These are phyloP conservation scores for Zoanthus sociatus DNA, from an alignment of 92 coral and sea anemone species.

Conservation along the genomic window DNA sequence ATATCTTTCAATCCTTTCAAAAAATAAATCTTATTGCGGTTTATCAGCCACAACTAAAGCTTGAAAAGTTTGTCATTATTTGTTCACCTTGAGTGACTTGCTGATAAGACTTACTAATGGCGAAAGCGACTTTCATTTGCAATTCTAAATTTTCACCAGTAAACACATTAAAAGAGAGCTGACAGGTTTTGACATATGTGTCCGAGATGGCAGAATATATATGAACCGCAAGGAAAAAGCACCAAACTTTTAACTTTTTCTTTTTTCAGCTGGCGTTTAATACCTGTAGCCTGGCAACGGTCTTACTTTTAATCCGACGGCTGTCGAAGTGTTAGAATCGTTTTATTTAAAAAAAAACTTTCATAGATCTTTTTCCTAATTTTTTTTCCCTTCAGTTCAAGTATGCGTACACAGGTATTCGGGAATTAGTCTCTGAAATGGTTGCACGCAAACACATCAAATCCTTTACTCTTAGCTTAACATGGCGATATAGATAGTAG, in stretches of 20 bases:
- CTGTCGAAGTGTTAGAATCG: too few species aligned
- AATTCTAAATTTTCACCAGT: constrained; percentile 67
- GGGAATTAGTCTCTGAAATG: constrained; percentile 44
- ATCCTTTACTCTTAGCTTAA: constrained; percentile 52
- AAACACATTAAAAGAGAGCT: constrained; percentile 73
- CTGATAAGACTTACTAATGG: constrained; percentile 42
- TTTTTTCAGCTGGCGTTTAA: constrained; percentile 9
- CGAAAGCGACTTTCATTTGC: constrained; percentile 36
- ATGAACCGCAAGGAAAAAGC: constrained; percentile 25
- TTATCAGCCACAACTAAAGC: constrained; percentile 35
- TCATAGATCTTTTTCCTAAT: not conserved
- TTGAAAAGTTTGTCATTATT: constrained; percentile 34
- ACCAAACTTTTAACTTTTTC: not conserved
- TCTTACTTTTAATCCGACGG: too few species aligned
- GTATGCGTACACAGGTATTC: constrained; percentile 32
- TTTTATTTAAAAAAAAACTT: not conserved
- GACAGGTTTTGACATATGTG: constrained; percentile 78
- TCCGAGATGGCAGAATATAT: constrained; percentile 54
- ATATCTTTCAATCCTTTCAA: constrained; percentile 34
- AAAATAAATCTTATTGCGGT: constrained; percentile 34
- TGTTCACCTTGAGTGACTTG: constrained; percentile 39
- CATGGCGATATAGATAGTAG: constrained; percentile 77
- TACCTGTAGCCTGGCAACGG: not conserved
- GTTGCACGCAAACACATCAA: constrained; percentile 64
- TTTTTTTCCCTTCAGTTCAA: constrained; percentile 5